phyloP scores from a whole-genome alignment of 2,888 invertebrate species.

The Ryuthela nishihirai region DNA sequence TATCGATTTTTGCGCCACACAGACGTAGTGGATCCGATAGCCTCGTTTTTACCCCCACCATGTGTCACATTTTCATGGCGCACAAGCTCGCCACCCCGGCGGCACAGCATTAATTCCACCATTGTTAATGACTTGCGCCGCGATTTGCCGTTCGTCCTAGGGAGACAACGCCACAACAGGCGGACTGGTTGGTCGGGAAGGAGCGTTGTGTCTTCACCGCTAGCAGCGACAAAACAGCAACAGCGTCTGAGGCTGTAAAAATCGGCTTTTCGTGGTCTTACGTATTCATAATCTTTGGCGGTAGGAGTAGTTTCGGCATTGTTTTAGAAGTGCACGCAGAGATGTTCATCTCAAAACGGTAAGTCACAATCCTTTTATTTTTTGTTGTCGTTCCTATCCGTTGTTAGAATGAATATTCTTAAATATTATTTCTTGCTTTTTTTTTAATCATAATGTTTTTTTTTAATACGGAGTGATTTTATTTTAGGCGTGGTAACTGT shows the following conservation, averaged over 20 bases:
- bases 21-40: conserved; percentile 32
- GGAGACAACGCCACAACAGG: not conserved
- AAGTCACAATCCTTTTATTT: not conserved
- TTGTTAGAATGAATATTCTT: no score
- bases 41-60: conserved; percentile 23
- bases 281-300: not conserved
- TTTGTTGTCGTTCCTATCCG: not conserved
- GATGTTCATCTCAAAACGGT: not conserved
- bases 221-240: not conserved
- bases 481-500: no score
- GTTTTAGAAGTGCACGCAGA: not conserved
- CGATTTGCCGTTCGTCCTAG: conserved; percentile 26
- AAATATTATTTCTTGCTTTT: no score
- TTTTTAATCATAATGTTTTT: no score
- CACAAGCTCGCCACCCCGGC: conserved; percentile 20
- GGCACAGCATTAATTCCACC: conserved; percentile 37
- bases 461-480: no score
- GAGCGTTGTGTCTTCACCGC: not conserved
- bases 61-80: conserved; percentile 39
- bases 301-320: not conserved
- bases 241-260: not conserved
- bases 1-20: conserved; percentile 26
- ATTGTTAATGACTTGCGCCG: conserved; percentile 40
- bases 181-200: not conserved
- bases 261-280: not conserved